Base-by-base conservation (phyloP, 1,140 invertebrate genomes). In the Diabrotica virgifera region DNA sequence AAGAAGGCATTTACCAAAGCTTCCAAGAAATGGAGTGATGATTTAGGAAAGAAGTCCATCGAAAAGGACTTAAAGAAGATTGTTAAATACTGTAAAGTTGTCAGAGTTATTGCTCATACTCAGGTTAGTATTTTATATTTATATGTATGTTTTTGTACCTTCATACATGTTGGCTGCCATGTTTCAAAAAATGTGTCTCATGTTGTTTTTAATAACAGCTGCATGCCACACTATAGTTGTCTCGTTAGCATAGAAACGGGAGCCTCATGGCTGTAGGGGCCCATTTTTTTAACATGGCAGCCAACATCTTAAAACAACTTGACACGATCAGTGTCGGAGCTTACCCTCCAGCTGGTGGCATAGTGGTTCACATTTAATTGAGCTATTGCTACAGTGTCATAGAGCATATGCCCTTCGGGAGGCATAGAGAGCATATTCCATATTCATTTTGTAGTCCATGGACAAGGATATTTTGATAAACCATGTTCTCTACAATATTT, bases 1-100 rank as follows among this genome's bases (percentile, higher is more conserved):
- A 99, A 99, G 94, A 99, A 98, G 94, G 98, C 98, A 72, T 99
- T 99, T 82, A 96, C 95, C 65, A 99, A 99, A 82, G 89, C 94
- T 62, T 91, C 93, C 77, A 98, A 98, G 85, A 99, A 99, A 81
- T 99, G 97, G 97, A 89, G 94, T 75, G 97, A 99, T 86, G 90
- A 95, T 72, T 85, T 93, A 66, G 97, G 98, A 52, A 93, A 92
- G 79, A 97, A 98, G 81, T 93, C 94, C 59, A 99, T 99, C 80
- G 95, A 99, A 70, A 91, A 91, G 68, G 95, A 99, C 75, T 91
- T 99, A 71, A 90, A 90, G 78, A 98, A 97, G 81, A 98, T 99
- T 83, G 89, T 96, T 77, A 97, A 97, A 73, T 99, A 99, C 85
- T 99, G 97, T 86, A 95, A 91, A 78, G 94, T 97, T 63, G 89